phyloP scores from a whole-genome alignment of 2,888 invertebrate genomes.

The Stenoptilia bipunctidactyla region DNA sequence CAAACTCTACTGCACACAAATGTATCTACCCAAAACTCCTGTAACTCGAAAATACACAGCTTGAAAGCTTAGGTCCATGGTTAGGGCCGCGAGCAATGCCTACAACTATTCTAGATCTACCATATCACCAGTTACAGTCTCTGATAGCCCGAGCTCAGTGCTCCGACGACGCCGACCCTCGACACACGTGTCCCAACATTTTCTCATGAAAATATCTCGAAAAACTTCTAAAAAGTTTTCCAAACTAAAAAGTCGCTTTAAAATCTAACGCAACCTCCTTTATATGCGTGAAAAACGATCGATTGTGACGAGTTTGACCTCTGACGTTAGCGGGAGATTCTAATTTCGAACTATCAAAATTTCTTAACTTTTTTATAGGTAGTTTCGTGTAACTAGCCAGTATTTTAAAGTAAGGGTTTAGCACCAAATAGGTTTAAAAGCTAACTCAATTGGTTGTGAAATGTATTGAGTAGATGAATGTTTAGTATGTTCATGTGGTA shows the following conservation, averaged over 20 bases:
- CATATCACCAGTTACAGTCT: constrained; percentile 27
- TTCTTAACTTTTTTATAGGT: not conserved
- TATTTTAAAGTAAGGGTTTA: not conserved
- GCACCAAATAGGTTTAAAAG: constrained; percentile 14
- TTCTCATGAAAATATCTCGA: constrained; percentile 16
- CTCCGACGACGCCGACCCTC: constrained; percentile 37
- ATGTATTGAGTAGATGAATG: constrained; percentile 16
- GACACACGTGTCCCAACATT: constrained; percentile 40
- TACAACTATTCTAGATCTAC: constrained; percentile 52
- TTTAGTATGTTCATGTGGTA: constrained; percentile 6
- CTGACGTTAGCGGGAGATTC: not conserved
- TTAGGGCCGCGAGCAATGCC: constrained; percentile 14
- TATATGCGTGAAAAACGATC: not conserved
- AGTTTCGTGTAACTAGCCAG: not conserved
- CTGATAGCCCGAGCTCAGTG: constrained; percentile 52
- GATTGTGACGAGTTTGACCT: not conserved
- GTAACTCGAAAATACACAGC: not conserved
- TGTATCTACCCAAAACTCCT: too few species aligned
- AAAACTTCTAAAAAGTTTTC: constrained; percentile 19
- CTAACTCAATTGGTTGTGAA: constrained; percentile 40
- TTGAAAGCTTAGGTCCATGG: not conserved
- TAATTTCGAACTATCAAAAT: not conserved
- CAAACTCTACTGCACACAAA: too few species aligned
- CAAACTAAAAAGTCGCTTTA: not conserved
- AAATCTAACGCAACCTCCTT: not conserved